phyloP scores from a whole-genome alignment of 1,140 invertebrate genomes.

The Drosophila azteca region DNA sequence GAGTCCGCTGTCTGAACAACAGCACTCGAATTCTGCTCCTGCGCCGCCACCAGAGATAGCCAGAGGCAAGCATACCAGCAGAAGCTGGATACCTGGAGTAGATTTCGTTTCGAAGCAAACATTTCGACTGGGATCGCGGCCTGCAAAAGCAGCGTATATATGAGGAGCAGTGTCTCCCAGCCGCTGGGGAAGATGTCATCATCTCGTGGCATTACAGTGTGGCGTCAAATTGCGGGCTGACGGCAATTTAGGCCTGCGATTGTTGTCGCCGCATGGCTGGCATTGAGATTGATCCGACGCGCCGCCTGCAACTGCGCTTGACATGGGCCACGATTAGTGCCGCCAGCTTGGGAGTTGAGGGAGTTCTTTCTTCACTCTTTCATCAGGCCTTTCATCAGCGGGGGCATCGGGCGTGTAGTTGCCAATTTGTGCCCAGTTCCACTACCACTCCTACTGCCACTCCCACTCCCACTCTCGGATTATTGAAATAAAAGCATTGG shows the following conservation, averaged over 20 bases:
- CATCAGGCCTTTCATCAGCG: constrained; percentile 42
- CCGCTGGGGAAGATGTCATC: neutral
- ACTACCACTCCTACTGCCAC: neutral
- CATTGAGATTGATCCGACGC: constrained; percentile 41
- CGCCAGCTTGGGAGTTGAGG: constrained; percentile 39
- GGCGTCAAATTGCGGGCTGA: constrained; percentile 50
- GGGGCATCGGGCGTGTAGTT: constrained; percentile 36
- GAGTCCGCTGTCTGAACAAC: constrained; percentile 18
- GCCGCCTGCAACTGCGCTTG: constrained; percentile 19
- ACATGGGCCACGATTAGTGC: constrained; percentile 42
- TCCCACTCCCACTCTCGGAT: constrained; percentile 19
- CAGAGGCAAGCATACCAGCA: constrained; percentile 19
- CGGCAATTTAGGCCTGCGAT: constrained; percentile 33
- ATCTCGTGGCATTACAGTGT: constrained; percentile 25
- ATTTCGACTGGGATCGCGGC: constrained; percentile 40
- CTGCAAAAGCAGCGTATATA: constrained; percentile 18
- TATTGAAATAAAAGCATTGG: constrained; percentile 42
- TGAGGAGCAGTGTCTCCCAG: constrained; percentile 38
- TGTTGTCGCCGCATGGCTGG: constrained; percentile 32
- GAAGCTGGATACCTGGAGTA: constrained; percentile 12
- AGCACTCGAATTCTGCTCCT: constrained; percentile 8
- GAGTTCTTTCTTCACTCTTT: constrained; percentile 52
- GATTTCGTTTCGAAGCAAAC: constrained; percentile 39
- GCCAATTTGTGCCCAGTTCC: constrained; percentile 37
- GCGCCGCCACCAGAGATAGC: constrained; percentile 9